Percentiles rank a stretch among this genome's conserved stretches.
These are phyloP conservation scores for Melanitta fusca DNA, from an alignment of 2,797 vertebrate genomes.

Conservation along the genomic window DNA sequence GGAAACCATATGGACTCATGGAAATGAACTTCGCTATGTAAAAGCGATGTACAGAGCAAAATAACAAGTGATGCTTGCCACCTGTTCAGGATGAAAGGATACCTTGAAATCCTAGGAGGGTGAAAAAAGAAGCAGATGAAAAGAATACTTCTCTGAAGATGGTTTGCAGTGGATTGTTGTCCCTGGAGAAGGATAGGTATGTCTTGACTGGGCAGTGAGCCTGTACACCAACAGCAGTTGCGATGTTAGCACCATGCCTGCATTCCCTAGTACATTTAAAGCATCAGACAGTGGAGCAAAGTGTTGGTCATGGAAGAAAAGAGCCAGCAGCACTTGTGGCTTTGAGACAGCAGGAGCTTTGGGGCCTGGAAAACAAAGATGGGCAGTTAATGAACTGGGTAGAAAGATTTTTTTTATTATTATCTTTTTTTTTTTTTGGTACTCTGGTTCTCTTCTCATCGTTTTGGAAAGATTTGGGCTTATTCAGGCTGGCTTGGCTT, in stretches of 20 bases:
- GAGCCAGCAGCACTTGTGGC: not conserved
- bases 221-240: not conserved
- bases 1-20: not conserved
- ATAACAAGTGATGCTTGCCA: slow-evolving; percentile 19
- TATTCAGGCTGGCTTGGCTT: not conserved
- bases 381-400: not conserved
- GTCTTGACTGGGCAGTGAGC: not conserved
- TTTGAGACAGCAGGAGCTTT: not conserved
- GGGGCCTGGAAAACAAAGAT: not conserved
- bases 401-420: not conserved
- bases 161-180: not conserved
- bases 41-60: not conserved
- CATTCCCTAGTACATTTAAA: not conserved
- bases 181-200: not conserved
- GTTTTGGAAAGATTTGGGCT: not conserved
- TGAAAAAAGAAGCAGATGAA: slow-evolving; percentile 28
- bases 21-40: not conserved
- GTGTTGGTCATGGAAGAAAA: not conserved
- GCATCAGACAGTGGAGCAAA: not conserved
- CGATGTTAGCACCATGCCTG: not conserved
- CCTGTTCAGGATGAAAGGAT: slow-evolving; percentile 36
- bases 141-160: slow-evolving; percentile 23
- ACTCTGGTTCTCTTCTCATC: not conserved
- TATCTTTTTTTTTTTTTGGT: not conserved
- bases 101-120: slow-evolving; percentile 51